A percentile compares a stretch with the other conserved stretches of the same genome.
These are phyloP conservation scores for Aleiodes alternator DNA, from an alignment of 2,888 invertebrate genomes.

Conservation along the genomic window DNA sequence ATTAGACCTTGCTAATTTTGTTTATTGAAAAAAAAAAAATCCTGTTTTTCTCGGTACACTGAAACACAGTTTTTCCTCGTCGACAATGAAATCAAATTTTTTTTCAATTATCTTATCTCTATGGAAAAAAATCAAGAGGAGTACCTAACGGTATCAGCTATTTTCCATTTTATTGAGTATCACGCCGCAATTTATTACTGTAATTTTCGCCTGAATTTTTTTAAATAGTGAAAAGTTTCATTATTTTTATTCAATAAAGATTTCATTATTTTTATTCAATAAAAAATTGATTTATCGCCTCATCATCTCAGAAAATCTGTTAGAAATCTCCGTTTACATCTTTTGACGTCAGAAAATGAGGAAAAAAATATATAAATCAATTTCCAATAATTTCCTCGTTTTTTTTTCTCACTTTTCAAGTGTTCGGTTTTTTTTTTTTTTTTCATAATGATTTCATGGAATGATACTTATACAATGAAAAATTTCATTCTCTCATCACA, in stretches of 20 bases:
- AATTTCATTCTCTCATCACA: slow-evolving; percentile 18
- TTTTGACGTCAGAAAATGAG: no score
- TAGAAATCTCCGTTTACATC: no score
- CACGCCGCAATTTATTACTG: slow-evolving; percentile 10
- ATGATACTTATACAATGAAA: neutral
- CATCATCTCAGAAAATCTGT: no score
- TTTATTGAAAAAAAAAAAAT: no score
- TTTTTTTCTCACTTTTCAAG: neutral
- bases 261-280: slow-evolving; percentile 11
- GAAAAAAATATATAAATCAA: no score
- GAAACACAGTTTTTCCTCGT: no score
- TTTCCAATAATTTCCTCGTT: neutral
- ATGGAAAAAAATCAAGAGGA: neutral
- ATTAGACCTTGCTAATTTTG: no score
- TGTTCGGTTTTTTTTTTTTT: neutral
- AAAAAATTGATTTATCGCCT: neutral
- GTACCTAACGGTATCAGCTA: slow-evolving; percentile 25
- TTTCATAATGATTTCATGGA: neutral
- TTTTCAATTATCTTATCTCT: slow-evolving; percentile 6
- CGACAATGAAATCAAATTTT: no score
- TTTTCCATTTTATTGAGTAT: slow-evolving; percentile 14
- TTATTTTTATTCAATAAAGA: neutral
- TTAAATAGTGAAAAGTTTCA: slow-evolving; percentile 1
- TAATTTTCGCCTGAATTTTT: slow-evolving; percentile 9
- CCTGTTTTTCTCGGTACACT: no score